A percentile compares a stretch with the other conserved stretches of the same genome.
Conservation (phyloP, 2,113 vertebrate species). For the Martes martes region DNA sequence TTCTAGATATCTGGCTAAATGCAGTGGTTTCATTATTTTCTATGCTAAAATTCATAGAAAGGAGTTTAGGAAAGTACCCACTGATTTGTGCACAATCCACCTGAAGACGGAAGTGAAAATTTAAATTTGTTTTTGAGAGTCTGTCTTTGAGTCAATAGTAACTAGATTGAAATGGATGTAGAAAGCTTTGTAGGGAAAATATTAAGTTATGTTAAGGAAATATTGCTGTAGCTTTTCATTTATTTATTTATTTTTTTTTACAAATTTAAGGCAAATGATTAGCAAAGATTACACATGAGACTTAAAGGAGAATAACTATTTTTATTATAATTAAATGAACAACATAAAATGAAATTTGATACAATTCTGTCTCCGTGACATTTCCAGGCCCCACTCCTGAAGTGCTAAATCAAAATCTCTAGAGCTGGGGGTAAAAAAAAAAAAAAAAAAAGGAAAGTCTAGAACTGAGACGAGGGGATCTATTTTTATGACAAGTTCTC, state of each 20-base stretch:
- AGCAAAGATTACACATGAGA: background rate
- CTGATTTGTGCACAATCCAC: background rate
- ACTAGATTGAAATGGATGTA: background rate
- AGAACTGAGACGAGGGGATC: background rate
- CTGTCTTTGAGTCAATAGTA: background rate
- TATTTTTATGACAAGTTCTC: background rate
- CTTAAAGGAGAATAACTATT: background rate
- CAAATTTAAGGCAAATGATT: background rate
- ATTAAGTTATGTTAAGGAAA: background rate
- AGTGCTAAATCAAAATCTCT: background rate
- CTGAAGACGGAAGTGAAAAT: background rate
- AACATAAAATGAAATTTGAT: conserved; percentile 8
- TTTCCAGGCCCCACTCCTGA: background rate
- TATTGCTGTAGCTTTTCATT: background rate
- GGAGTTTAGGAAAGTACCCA: background rate
- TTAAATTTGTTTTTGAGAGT: background rate
- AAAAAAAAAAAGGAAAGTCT: background rate
- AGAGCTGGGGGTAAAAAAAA: background rate
- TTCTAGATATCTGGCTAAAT: background rate
- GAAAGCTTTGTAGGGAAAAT: background rate
- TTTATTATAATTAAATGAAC: background rate
- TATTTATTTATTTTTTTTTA: background rate
- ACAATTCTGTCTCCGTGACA: background rate
- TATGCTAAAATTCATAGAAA: background rate
- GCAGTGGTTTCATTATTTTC: background rate